Evolutionary conservation across 2,113 vertebrate genomes (phyloP).

Genomic region (Barnardius zonarius): DNA sequence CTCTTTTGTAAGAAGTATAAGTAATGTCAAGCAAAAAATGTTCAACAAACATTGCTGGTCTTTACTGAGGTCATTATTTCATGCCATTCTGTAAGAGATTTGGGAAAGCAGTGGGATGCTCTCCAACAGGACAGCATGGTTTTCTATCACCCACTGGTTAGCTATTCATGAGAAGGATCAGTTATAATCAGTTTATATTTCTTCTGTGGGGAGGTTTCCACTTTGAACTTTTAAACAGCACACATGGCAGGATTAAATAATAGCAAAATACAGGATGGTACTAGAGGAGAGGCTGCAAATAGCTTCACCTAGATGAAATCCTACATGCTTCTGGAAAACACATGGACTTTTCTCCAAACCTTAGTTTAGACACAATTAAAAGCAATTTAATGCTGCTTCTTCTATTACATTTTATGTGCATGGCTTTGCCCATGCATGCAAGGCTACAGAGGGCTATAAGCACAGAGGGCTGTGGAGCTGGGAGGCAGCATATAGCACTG

Average conservation of each 20-base stretch:
- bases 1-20: not conserved
- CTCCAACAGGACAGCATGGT: not conserved
- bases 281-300: not conserved
- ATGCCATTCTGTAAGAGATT: not conserved
- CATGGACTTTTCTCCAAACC: not conserved
- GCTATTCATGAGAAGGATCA: not conserved
- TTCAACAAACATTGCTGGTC: not conserved
- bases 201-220: not conserved
- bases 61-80: not conserved
- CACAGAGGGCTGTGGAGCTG: not conserved
- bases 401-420: not conserved
- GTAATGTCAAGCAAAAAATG: not conserved
- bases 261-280: not conserved
- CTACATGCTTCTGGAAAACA: not conserved
- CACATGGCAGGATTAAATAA: not conserved
- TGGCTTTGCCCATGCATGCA: fast-evolving
- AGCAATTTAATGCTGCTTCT: not conserved
- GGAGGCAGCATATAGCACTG: not conserved
- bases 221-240: not conserved
- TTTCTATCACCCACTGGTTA: not conserved
- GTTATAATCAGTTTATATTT: not conserved
- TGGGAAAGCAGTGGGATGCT: not conserved
- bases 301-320: not conserved
- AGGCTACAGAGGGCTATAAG: not conserved
- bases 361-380: not conserved